Base-by-base conservation (phyloP, 2,113 vertebrate genomes). In the Gasterosteus nipponicus region DNA sequence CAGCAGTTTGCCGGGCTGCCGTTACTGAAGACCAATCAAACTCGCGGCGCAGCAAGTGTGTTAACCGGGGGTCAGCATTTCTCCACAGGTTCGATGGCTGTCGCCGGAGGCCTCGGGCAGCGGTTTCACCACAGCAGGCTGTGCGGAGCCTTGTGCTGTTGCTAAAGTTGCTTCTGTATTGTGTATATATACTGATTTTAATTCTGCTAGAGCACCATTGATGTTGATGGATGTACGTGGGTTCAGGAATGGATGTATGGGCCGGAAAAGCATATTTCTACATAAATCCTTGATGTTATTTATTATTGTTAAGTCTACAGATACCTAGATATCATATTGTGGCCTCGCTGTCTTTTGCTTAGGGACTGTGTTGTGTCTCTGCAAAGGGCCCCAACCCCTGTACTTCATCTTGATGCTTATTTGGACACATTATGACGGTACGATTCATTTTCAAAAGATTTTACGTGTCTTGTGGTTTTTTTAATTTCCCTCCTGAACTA, bases 1-100 rank as follows among this genome's bases (percentile, higher is more conserved):
- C 65, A 73, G 81, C 83, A 79, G 73, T 92, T 89, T 90, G 61
- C 63, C 73, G 59, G 29, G 26, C 73, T 38, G 49, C 29, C 53
- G 84, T 58, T 86, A 67, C 58, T 38, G 71, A 54, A 83, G 73
- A 70, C 58, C 83, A 85, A 38, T 85, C 61, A 75, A 29, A 64
- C 51, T 74, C 64, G 19, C 39, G 65, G 70, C 68, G 22, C 80
- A 72, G 73, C 51, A 14, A 56, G 58, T 61, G 53, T 58, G 31
- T 83, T 79, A 79, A 73, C 75, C 22, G 22, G 83, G 75, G 78
- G 82, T 88, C 66, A 75, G 68, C 65, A 68, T 78, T 51, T 64
- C 38, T 81, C 53, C 59, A 59, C 65, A n/a, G 63, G 53, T 82
- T 63, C 51, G n/a, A 62, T 12, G 33, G 54, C 69, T 61, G 47